phyloP scores from a whole-genome alignment of 2,113 vertebrate species.

The Gasterosteus nipponicus region DNA sequence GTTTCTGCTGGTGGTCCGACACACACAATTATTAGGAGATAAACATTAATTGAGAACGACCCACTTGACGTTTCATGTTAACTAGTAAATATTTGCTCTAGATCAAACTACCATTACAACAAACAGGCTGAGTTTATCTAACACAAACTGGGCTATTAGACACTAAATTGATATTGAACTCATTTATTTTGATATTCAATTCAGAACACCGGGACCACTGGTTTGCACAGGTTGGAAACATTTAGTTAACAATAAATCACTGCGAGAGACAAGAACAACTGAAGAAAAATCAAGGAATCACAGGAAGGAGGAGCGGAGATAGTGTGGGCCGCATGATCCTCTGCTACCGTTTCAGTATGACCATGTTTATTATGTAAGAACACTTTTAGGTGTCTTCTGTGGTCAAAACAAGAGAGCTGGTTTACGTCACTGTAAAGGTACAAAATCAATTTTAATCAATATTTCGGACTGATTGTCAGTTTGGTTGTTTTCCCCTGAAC shows the following conservation, averaged over 20 bases:
- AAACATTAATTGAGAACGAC: neutral
- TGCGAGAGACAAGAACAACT: neutral
- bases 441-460: neutral
- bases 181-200: conserved; percentile 6
- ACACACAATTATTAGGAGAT: neutral
- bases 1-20: neutral
- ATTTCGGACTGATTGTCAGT: too few relatives aligned
- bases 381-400: neutral
- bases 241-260: conserved; percentile 9
- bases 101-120: conserved; percentile 11
- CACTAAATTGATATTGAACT: neutral
- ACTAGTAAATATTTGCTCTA: conserved; percentile 54
- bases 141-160: neutral
- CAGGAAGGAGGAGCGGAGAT: conserved; percentile 4
- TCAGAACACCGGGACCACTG: neutral
- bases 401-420: conserved; percentile 1
- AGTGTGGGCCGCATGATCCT: neutral
- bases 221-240: neutral
- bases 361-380: conserved; percentile 3
- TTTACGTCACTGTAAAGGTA: conserved; percentile 15
- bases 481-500: neutral
- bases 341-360: neutral
- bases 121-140: neutral
- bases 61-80: neutral
- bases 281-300: neutral